These are phyloP conservation scores for Chromobotia macracanthus DNA, from an alignment of 2,797 vertebrate genomes.

Conservation along the genomic window DNA sequence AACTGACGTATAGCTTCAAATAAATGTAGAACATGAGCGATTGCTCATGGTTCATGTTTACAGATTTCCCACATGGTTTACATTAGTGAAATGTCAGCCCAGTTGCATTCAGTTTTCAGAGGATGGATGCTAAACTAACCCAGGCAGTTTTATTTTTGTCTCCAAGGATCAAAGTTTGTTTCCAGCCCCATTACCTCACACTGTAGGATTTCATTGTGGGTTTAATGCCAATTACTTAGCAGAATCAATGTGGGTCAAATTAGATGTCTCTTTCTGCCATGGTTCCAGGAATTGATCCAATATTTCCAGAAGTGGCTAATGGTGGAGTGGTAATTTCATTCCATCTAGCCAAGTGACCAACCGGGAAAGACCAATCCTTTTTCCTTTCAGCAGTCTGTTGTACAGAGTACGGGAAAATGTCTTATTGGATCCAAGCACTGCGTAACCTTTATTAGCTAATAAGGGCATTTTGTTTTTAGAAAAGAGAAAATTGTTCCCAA, in stretches of 20 bases:
- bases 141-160: constrained; percentile 16
- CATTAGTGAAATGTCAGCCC: background rate
- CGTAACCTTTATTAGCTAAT: constrained; percentile 32
- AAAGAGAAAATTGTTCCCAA: background rate
- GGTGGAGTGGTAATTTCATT: constrained; percentile 65
- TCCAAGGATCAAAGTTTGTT: constrained; percentile 31
- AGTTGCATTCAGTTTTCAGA: constrained; percentile 1
- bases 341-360: constrained; percentile 54
- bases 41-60: background rate
- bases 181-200: constrained; percentile 33
- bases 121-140: background rate
- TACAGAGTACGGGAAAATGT: constrained; percentile 40
- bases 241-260: constrained; percentile 67
- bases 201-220: constrained; percentile 66
- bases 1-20: background rate
- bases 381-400: background rate
- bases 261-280: constrained; percentile 59
- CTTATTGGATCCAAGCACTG: constrained; percentile 25
- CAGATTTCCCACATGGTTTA: background rate
- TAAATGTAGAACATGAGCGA: constrained; percentile 8
- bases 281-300: constrained; percentile 71
- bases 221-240: constrained; percentile 56
- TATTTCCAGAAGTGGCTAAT: constrained; percentile 68
- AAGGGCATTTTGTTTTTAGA: background rate
- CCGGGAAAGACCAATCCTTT: constrained; percentile 44